Base-by-base conservation (phyloP, 2,797 vertebrate genomes). In the Urocyon cinereoargenteus region DNA sequence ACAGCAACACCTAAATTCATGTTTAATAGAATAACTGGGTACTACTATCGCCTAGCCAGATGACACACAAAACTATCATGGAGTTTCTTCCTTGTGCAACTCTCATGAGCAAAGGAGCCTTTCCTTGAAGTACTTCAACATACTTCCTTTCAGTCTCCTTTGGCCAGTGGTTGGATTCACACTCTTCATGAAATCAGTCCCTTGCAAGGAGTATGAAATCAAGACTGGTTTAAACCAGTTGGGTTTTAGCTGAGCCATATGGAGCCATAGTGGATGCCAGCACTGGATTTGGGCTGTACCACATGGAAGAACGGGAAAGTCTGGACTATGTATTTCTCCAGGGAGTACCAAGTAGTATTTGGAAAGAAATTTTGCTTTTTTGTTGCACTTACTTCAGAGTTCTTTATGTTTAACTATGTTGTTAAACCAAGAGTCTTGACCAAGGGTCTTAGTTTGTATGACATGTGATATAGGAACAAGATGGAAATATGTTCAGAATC, bases 331-430 rank as follows among this genome's bases (percentile, higher is more conserved):
- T 96, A 90, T 87, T 97, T 91, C 97, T 98, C 91, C 92, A 97
- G 96, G 87, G 97, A 98, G 96, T 91, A 96, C 96, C 94, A 98
- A 97, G 94, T 15, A 96, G 62, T 90, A 85, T 94, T 97, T 61
- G 7, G 87, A 87, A 96, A 96, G 97, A 97, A 97, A 97, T 97
- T 86, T 94, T 77, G 92, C 77, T 97, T 98, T 98, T 96, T 96
- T 95, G 81, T 94, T 98, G 81, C 62, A 79, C 96, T 94, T 98
- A 96, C 22, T 95, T 90, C 72, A 78, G 68, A 97, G 96, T 96
- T 96, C 93, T 98, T 91, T 98, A 90, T 91, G 51, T 87, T 98
- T 94, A 97, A 85, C 92, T 96, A 57, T 97, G 91, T 98, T 97
- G 36, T 78, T 68, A 40, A 36, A 61, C 26, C 40, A 90, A 85